These are phyloP conservation scores for Cinara cedri DNA, from an alignment of 2,888 invertebrate species.

Conservation along the genomic window DNA sequence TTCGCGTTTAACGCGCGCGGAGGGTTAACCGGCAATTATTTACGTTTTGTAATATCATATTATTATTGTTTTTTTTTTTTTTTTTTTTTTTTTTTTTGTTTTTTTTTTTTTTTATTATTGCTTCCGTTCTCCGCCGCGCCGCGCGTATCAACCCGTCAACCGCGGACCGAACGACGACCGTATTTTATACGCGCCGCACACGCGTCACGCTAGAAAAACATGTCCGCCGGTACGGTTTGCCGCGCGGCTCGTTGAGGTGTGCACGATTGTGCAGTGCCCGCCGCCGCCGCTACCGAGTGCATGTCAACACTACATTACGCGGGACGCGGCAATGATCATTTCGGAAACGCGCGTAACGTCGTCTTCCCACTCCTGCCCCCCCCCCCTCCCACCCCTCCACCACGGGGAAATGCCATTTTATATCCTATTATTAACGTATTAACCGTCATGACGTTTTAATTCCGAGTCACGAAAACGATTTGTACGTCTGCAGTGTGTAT, in stretches of 20 bases:
- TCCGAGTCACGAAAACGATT: conserved; percentile 41
- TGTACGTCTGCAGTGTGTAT: neutral
- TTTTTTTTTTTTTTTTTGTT: too few species aligned
- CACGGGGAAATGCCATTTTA: conserved; percentile 15
- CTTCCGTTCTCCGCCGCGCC: neutral
- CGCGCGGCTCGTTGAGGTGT: conserved; percentile 12
- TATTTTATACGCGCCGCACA: neutral
- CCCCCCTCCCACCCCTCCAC: neutral
- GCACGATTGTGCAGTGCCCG: neutral
- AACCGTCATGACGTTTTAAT: conserved; percentile 53
- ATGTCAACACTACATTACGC: conserved; percentile 50
- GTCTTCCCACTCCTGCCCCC: neutral
- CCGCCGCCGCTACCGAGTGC: conserved; percentile 48
- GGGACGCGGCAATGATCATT: conserved; percentile 40
- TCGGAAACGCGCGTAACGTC: conserved; percentile 18
- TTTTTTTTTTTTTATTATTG: conserved; percentile 15
- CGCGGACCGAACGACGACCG: neutral
- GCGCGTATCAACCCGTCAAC: too few species aligned
- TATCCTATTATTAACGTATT: conserved; percentile 55
- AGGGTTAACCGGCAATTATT: conserved; percentile 36
- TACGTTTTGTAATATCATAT: neutral
- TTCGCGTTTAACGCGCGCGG: neutral
- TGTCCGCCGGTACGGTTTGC: conserved; percentile 18
- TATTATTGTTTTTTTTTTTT: too few species aligned
- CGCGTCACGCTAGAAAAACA: conserved; percentile 46